phyloP scores from a whole-genome alignment of 2,113 vertebrate genomes.

The Corythaixoides concolor region DNA sequence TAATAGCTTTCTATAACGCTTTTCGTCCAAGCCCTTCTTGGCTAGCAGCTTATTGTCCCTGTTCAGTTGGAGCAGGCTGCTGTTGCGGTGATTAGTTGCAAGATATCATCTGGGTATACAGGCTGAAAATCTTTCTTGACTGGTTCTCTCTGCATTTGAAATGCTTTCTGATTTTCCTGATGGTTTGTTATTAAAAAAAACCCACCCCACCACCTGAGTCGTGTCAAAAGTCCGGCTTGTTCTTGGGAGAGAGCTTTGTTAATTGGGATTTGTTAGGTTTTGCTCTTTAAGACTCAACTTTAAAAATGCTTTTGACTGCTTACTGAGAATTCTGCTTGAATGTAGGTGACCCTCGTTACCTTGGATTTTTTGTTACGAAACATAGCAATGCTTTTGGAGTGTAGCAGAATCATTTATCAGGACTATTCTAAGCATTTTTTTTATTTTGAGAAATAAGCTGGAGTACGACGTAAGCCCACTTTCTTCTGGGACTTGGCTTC shows the following conservation, averaged over 20 bases:
- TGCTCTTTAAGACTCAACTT: background rate
- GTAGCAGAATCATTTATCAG: background rate
- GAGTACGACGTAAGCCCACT: rapidly evolving
- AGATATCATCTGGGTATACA: background rate
- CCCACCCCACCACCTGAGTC: rapidly evolving
- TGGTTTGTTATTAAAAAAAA: background rate
- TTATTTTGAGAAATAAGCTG: background rate
- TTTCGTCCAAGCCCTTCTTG: background rate
- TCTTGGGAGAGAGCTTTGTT: background rate
- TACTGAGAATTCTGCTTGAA: background rate
- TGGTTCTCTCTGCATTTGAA: background rate
- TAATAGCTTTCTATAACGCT: background rate
- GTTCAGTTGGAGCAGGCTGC: background rate
- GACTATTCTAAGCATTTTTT: no score
- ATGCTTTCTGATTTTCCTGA: background rate
- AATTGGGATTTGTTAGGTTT: background rate
- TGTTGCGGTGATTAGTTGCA: background rate
- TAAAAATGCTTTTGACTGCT: background rate
- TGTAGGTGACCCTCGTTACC: rapidly evolving
- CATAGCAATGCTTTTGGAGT: background rate
- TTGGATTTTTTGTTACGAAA: background rate
- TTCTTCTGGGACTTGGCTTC: background rate
- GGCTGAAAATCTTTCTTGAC: background rate
- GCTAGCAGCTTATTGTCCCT: background rate
- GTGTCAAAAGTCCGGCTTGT: background rate